phyloP scores from a whole-genome alignment of 2,113 vertebrate genomes.

The Murina feae region DNA sequence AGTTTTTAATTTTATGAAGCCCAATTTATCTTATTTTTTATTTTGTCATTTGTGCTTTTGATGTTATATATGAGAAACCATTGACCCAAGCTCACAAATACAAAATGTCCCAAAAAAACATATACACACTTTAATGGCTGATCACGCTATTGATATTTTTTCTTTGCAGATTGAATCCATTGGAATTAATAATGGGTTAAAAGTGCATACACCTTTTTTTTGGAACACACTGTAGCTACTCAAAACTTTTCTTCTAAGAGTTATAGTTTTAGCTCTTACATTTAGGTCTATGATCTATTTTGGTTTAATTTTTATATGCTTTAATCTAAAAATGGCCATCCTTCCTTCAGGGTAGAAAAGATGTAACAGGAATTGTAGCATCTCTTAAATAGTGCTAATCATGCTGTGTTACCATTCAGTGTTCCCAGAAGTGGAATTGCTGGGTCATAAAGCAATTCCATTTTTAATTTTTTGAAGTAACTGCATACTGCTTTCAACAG shows the following conservation, averaged over 20 bases:
- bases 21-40: not conserved
- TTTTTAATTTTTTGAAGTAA: not conserved
- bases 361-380: not conserved
- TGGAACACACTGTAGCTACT: no score
- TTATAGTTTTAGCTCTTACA: not conserved
- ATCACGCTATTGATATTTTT: no score
- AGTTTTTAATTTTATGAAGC: not conserved
- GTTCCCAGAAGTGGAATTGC: not conserved
- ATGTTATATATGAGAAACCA: not conserved
- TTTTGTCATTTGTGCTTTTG: not conserved
- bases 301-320: not conserved
- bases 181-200: no score
- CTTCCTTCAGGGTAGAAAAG: not conserved
- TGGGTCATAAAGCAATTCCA: not conserved
- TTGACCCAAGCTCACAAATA: not conserved
- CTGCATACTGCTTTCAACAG: not conserved
- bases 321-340: conserved; percentile 1
- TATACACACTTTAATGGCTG: no score
- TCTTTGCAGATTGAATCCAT: no score
- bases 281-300: not conserved
- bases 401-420: not conserved
- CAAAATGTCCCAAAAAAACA: no score
- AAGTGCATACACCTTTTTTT: no score
- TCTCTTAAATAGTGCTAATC: not conserved
- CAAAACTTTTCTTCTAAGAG: not conserved